These are phyloP conservation scores for Panurus biarmicus DNA, from an alignment of 2,113 vertebrate species.

Conservation along the genomic window DNA sequence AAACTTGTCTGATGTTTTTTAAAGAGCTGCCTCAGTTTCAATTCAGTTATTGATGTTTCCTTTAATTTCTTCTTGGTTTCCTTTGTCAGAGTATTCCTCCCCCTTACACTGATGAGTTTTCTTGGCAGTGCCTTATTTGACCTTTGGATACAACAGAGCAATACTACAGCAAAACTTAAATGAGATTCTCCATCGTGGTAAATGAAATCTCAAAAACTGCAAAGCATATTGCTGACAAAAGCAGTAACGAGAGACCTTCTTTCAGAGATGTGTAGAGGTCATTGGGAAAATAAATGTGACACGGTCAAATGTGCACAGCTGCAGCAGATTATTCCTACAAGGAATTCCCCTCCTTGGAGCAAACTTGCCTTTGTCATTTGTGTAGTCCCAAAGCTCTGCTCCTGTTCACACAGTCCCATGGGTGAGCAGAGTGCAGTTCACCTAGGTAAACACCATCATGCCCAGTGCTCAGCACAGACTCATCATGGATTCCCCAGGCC, in stretches of 20 bases:
- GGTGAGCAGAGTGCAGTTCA: neutral
- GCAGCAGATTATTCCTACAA: neutral
- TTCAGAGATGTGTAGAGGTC: neutral
- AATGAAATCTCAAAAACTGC: neutral
- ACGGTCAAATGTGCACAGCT: fast-evolving
- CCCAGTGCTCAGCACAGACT: neutral
- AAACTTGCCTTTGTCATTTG: neutral
- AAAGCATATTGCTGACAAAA: neutral
- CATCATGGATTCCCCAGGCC: neutral
- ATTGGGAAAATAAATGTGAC: neutral
- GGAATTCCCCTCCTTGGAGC: neutral
- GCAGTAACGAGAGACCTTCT: neutral
- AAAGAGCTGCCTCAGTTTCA: neutral
- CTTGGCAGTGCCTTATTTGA: neutral
- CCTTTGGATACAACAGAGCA: neutral
- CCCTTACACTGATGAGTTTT: neutral
- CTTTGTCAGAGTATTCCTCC: neutral
- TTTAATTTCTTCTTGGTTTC: neutral
- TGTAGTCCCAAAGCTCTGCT: neutral
- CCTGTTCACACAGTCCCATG: neutral
- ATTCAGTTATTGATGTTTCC: neutral
- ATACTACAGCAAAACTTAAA: neutral
- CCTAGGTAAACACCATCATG: neutral
- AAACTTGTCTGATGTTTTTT: neutral
- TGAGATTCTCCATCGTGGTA: neutral